These are phyloP conservation scores for Uloborus diversus DNA, from an alignment of 1,140 invertebrate genomes.

Conservation along the genomic window DNA sequence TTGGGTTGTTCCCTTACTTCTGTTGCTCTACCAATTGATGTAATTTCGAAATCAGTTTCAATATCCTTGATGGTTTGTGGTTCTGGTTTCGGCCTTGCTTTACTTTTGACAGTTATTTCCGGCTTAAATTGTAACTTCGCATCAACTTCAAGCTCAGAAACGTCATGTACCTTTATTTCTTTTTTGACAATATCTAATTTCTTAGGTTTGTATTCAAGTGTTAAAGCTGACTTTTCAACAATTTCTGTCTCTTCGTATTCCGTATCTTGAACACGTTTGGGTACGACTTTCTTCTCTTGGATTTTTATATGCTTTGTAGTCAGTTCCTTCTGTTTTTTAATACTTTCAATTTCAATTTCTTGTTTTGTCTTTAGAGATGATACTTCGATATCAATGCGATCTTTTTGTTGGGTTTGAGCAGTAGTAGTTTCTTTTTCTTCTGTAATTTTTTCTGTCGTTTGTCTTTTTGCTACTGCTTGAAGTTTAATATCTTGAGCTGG, in stretches of 20 bases:
- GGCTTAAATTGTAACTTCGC: constrained; percentile 26
- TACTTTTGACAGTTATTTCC: constrained; percentile 49
- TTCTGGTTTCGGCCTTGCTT: constrained; percentile 46
- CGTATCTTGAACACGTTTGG: constrained; percentile 22
- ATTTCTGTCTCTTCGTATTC: constrained; percentile 27
- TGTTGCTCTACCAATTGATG: constrained; percentile 23
- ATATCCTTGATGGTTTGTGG: constrained; percentile 20
- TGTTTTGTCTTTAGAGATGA: constrained; percentile 21
- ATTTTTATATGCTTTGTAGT: constrained; percentile 3
- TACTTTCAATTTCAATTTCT: constrained; percentile 37
- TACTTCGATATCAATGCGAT: constrained; percentile 13
- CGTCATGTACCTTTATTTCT: constrained; percentile 16
- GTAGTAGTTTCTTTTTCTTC: too few relatives aligned
- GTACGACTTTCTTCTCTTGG: constrained; percentile 20
- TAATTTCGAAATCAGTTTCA: constrained; percentile 47
- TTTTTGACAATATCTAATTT: constrained; percentile 13
- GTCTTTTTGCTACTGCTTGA: too few relatives aligned
- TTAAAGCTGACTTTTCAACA: background rate
- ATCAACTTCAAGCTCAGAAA: constrained; percentile 1
- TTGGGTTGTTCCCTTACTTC: background rate
- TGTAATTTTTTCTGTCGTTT: too few relatives aligned
- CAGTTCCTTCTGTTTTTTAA: background rate
- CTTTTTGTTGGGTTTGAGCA: constrained; percentile 17
- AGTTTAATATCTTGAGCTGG: too few relatives aligned
- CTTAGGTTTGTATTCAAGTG: constrained; percentile 45